Percentiles rank a stretch among this genome's conserved stretches.
phyloP scores from a whole-genome alignment of 2,113 vertebrate genomes.

The cattle (Bos taurus) region ARS-UCD2.0 NC_037345.1:6417001-6417500 shows the following conservation, averaged over 20 bases:
- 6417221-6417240: background rate
- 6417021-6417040: background rate
- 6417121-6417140: background rate
- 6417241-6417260: background rate
- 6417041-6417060: rapidly evolving
- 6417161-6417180: rapidly evolving
- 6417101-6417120: background rate
- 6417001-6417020: background rate
- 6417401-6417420: background rate
- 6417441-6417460: background rate
- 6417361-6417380: background rate
- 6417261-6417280: background rate
- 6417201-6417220: background rate
- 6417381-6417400: background rate
- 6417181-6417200: background rate
- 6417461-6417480: background rate
- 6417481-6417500: background rate
- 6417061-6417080: background rate
- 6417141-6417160: background rate
- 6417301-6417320: background rate
- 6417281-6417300: background rate
- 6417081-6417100: background rate
- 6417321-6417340: background rate
- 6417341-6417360: background rate
- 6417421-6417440: background rate